Conservation (phyloP, 1,140 invertebrate genomes). For the Drosophila lacteicornis region DNA sequence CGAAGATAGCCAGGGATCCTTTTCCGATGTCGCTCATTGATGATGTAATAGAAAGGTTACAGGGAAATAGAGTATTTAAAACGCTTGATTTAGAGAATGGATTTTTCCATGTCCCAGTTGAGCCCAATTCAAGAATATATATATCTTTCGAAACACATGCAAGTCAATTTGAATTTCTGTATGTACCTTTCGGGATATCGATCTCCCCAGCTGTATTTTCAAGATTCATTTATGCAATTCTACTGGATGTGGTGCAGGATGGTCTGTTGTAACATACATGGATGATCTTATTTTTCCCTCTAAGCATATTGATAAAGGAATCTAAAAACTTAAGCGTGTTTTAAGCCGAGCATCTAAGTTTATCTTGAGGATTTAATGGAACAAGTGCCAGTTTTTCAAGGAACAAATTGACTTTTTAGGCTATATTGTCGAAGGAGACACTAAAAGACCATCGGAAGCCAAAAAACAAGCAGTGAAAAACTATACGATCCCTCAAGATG, state of each 20-base stretch:
- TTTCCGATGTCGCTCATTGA: too few relatives aligned
- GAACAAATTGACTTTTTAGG: too few relatives aligned
- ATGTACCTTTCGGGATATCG: background rate
- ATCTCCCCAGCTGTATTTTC: conserved; percentile 4
- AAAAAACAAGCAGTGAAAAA: too few relatives aligned
- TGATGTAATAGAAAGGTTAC: background rate
- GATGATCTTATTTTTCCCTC: conserved; percentile 1
- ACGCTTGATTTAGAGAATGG: conserved; percentile 1
- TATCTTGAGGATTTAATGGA: background rate
- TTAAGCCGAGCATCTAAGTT: background rate
- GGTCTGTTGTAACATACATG: conserved; percentile 2
- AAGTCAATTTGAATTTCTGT: background rate
- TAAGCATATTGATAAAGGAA: too few relatives aligned
- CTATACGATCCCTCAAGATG: too few relatives aligned
- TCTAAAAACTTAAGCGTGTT: background rate
- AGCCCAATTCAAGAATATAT: background rate
- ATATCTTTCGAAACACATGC: too few relatives aligned
- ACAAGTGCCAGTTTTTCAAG: background rate
- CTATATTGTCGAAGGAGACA: background rate
- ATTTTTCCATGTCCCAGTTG: conserved; percentile 4
- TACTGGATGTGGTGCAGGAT: conserved; percentile 1
- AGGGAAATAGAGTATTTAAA: background rate
- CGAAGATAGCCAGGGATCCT: too few relatives aligned
- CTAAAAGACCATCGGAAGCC: too few relatives aligned
- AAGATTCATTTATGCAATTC: background rate